Evolutionary conservation across 2,113 vertebrate species (phyloP), one percentile per base, ranked within the genome.

Genomic region (Pangasianodon gigas): DNA sequence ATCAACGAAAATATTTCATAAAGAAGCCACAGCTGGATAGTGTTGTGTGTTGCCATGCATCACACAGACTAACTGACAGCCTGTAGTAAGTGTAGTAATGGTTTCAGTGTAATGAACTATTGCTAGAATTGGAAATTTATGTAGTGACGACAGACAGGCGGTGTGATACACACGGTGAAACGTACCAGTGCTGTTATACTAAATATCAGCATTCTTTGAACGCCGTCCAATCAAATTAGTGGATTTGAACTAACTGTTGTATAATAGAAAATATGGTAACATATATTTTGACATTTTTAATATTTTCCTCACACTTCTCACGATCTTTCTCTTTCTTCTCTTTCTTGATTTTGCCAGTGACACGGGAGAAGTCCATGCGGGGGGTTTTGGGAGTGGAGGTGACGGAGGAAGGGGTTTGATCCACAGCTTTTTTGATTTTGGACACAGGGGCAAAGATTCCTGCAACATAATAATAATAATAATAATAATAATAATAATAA

Each of bases 381-480:
- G 98, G 97, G 0, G 97, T 98, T 82, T 96, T 93, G 13, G 97
- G 97, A 10, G 97, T 98, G 89, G 97, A 97, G 48, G 97, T 97
- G 67, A 97, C 96, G 0, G 98, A 98, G 0, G 97, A 97, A 0
- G 96, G 95, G 0, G 95, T 94, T 89, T 94, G 96, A 0, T 97
- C 97, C 44, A 94, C 92, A 0, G 91, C 94, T 92, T 97, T 98
- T 93, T 95, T 95, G 87, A 98, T 97, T 95, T 98, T 98, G 60
- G 98, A 98, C 88, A 98, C 97, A 0, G 98, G 97, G 14, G 97
- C 96, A 82, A 98, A 98, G 54, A 98, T 95, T 74, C 97, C 97
- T 98, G 93, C 2, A 89, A 56, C 13, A 84, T 19, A 52, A 54
- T 58, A 83, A 56, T 56, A 52, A 29, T 80, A n/a, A n/a, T n/a